A percentile compares a stretch with the other conserved stretches of the same genome.
Conservation (phyloP, 2,113 vertebrate genomes). For the Phrynosoma blainvillii region DNA sequence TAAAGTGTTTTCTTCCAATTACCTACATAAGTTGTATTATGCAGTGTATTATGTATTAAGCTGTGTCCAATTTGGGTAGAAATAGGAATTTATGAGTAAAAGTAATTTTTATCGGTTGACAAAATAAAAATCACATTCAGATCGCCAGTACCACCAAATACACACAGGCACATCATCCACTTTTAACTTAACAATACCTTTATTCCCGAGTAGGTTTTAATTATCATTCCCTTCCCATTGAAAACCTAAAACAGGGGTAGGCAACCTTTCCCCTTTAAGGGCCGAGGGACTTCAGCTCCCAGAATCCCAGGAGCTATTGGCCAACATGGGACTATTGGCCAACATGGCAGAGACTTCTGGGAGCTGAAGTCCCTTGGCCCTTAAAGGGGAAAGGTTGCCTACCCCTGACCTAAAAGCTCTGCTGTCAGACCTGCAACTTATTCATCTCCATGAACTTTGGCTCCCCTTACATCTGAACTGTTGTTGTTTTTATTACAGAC, state of each 20-base stretch:
- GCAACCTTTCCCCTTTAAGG: no score
- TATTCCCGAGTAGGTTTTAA: background rate
- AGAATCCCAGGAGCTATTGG: no score
- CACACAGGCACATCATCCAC: background rate
- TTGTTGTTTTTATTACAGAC: background rate
- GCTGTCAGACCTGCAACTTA: background rate
- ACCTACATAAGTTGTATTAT: conserved; percentile 5
- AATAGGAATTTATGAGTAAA: conserved; percentile 33
- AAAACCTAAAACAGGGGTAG: conserved; percentile 20
- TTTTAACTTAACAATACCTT: background rate
- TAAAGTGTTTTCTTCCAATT: conserved; percentile 7
- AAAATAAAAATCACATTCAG: background rate
- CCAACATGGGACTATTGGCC: no score
- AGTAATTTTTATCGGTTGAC: conserved; percentile 27
- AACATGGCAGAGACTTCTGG: no score
- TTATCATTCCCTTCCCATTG: background rate
- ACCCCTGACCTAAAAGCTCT: background rate
- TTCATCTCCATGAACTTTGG: background rate
- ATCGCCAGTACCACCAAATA: background rate
- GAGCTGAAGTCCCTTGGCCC: no score
- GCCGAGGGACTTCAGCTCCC: no score
- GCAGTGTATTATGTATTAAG: background rate
- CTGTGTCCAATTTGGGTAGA: conserved; percentile 1
- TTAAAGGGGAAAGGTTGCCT: no score
- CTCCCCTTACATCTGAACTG: background rate